phyloP scores from a whole-genome alignment of 2,888 invertebrate species.

The Eupithecia subfuscata region DNA sequence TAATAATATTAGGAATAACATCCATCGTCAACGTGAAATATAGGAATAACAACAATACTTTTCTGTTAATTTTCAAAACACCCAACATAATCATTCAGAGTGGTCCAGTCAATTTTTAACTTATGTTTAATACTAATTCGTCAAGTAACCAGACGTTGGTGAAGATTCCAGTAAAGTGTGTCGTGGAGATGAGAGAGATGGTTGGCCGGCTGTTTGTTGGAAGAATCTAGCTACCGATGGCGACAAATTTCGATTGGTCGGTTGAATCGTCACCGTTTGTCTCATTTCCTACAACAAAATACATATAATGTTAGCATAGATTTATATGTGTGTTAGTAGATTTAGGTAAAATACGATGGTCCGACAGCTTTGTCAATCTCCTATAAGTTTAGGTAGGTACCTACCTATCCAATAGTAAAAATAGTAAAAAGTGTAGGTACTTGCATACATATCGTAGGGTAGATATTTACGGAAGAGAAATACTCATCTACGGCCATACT shows the following conservation, averaged over 20 bases:
- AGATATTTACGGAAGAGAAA: too few species aligned
- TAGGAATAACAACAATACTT: neutral
- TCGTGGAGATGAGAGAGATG: constrained; percentile 65
- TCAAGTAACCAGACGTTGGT: constrained; percentile 45
- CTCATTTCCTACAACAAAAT: constrained; percentile 53
- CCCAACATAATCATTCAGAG: neutral
- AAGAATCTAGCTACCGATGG: constrained; percentile 79
- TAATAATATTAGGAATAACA: neutral
- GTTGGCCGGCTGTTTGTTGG: constrained; percentile 67
- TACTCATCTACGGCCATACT: too few species aligned
- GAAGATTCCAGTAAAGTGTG: constrained; percentile 48
- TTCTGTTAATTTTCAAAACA: neutral
- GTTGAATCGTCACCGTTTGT: constrained; percentile 48
- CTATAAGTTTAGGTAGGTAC: too few species aligned
- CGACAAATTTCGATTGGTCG: constrained; percentile 64
- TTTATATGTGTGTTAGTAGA: neutral
- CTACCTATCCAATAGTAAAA: too few species aligned
- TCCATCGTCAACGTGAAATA: neutral
- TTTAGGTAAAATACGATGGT: neutral
- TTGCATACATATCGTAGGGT: too few species aligned
- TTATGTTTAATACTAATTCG: constrained; percentile 22
- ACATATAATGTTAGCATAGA: too few species aligned
- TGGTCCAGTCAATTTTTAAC: neutral
- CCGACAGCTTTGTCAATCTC: neutral
- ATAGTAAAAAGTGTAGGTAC: too few species aligned